phyloP scores from a whole-genome alignment of 2,113 vertebrate genomes.

The Oryzias curvinotus region DNA sequence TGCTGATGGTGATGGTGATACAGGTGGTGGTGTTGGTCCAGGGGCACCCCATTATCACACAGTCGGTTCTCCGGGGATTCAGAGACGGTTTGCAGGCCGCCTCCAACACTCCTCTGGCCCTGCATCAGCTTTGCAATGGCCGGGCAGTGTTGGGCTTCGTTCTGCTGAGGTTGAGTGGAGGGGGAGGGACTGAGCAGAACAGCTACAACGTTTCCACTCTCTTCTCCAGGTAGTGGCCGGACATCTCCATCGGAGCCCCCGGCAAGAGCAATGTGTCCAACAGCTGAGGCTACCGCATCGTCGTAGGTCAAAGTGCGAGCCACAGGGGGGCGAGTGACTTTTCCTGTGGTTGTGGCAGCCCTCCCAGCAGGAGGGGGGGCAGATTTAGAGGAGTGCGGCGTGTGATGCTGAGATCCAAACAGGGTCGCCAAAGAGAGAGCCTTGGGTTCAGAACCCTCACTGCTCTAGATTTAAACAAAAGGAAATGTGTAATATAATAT shows the following conservation, averaged over 20 bases:
- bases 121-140: slow-evolving; percentile 92
- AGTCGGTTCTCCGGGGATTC: slow-evolving; percentile 83
- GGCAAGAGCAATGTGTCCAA: background rate
- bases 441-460: slow-evolving; percentile 75
- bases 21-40: slow-evolving; percentile 51
- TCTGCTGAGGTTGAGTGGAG: slow-evolving; percentile 2
- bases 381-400: slow-evolving; percentile 46
- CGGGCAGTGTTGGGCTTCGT: slow-evolving; percentile 76
- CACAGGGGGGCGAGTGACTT: slow-evolving; percentile 69
- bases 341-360: slow-evolving; percentile 13
- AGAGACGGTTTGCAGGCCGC: slow-evolving; percentile 78
- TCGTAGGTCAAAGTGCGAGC: slow-evolving; percentile 86
- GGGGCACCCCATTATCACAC: slow-evolving; percentile 72
- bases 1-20: slow-evolving; percentile 29
- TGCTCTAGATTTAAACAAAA: slow-evolving; percentile 67
- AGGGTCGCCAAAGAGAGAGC: slow-evolving; percentile 83
- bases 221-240: background rate
- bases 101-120: slow-evolving; percentile 66
- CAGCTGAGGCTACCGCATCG: slow-evolving; percentile 51
- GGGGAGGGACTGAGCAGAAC: slow-evolving; percentile 4
- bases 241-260: slow-evolving; percentile 9
- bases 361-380: slow-evolving; percentile 30
- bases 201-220: slow-evolving; percentile 2
- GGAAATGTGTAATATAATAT: background rate
- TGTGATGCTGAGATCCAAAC: slow-evolving; percentile 80